Evolutionary conservation across 1,140 invertebrate species (phyloP), one percentile per base, ranked within the genome.

Genomic region (Pseudachorutes palmiensis): DNA sequence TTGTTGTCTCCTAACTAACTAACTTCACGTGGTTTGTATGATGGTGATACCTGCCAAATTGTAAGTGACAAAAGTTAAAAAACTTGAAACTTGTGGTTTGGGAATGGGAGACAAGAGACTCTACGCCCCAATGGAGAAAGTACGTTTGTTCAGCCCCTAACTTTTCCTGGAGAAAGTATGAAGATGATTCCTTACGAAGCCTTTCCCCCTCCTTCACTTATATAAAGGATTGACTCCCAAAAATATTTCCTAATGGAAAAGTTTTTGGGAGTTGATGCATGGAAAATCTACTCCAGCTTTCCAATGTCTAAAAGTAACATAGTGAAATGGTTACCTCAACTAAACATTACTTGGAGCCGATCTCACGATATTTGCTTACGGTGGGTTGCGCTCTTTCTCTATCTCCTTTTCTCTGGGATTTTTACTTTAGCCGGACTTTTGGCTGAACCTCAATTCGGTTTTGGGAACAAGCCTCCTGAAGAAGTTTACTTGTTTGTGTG

Each of bases 181-280:
- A n/a, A 55, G 51, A 55, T 55, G 51, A 16, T 55, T 55, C 24
- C 24, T 22, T 12, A 26, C 12, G 51, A n/a, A n/a, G n/a, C n/a
- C n/a, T 55, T 24, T 55, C 24, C 51, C 24, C 24, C 5, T 55
- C 51, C 51, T 5, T 14, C 51, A 19, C 9, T 14, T 26, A 55
- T 26, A 55, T 9, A 45, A 45, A 12, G 9, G 9, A 9, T 19
- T 9, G 19, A 19, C 19, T 45, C 36, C 19, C 36, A 45, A 19
- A 45, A 45, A 45, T 55, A 55, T 55, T 55, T 55, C 51, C 51
- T 55, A 55, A 55, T 55, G 51, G 51, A 55, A 55, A 55, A 55
- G 51, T 55, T 55, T 55, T 12, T 55, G 51, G 24, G 51, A 55
- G 24, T 12, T 55, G 51, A 55, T 55, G 51, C 51, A 55, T 55